Evolutionary conservation across 2,797 vertebrate species (phyloP), one percentile per base, ranked within the genome.

Genomic region (Tauraco hartlaubi): DNA sequence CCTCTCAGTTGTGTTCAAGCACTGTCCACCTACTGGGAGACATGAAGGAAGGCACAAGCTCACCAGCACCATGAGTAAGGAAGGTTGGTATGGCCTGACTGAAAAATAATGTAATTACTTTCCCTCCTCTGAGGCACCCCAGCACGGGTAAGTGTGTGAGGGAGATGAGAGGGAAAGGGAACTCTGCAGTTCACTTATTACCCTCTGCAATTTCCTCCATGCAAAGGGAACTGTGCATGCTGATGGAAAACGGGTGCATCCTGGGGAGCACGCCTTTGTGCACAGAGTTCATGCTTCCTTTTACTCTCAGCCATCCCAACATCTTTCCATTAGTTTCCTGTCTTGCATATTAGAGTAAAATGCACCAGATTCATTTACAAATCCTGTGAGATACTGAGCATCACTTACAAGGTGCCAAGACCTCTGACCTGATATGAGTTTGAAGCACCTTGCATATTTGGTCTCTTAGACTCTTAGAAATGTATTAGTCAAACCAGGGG

Each of bases 61-160:
- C 4, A 0, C 13, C 13, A 3, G 10, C 52, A 75, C 14, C 19
- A 9, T 5, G 9, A 51, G 23, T 25, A 18, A n/a, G 23, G n/a
- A 22, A 78, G 19, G 9, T 2, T 48, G 20, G 13, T 31, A 41
- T 4, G 31, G 37, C 9, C 17, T 58, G 59, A 43, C 22, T 39
- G 20, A 68, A 85, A 91, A 90, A 25, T 12, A n/a, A 18, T 1
- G 0, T 7, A 29, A 43, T 48, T 78, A 7, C 8, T 66, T 93
- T 69, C 25, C 31, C 7, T 66, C 25, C 13, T 80, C 21, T 0
- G 6, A 41, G 23, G 19, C 15, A 56, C 51, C 17, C 43, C 35
- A 62, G 10, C 9, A 35, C 12, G 12, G 29, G 7, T 23, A 18
- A 59, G 12, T 18, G 22, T 33, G 39, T 46, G 11, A 39, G 15